Evolutionary conservation across 2,797 vertebrate genomes (phyloP).

Genomic region (Borostomias antarcticus): DNA sequence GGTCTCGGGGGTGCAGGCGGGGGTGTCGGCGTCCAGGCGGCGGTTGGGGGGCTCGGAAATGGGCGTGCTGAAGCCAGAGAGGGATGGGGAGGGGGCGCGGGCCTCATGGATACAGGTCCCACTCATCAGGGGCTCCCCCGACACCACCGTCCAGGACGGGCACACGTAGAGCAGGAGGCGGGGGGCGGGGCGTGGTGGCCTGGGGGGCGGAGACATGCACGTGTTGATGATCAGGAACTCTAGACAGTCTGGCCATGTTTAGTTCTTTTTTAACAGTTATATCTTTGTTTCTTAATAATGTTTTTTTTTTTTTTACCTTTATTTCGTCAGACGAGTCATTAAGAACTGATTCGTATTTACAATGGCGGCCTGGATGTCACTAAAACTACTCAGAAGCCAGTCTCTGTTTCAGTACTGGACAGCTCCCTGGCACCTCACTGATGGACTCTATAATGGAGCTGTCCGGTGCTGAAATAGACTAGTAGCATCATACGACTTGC

Average conservation of each 20-base stretch:
- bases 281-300: no score
- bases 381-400: no score
- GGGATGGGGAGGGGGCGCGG: slow-evolving; percentile 90
- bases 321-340: no score
- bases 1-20: slow-evolving; percentile 89
- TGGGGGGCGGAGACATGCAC: slow-evolving; percentile 44
- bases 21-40: slow-evolving; percentile 85
- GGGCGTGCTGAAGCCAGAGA: slow-evolving; percentile 87
- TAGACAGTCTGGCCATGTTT: no score
- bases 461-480: slow-evolving; percentile 48
- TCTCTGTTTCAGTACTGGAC: slow-evolving; percentile 44
- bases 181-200: slow-evolving; percentile 50
- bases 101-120: slow-evolving; percentile 93
- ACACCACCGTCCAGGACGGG: slow-evolving; percentile 68
- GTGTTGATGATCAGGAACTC: neutral
- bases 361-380: no score
- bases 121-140: slow-evolving; percentile 78
- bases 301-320: no score
- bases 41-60: slow-evolving; percentile 86
- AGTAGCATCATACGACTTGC: no score
- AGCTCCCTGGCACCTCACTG: slow-evolving; percentile 15
- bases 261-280: no score
- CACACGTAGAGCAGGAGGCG: slow-evolving; percentile 48
- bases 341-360: no score
- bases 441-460: slow-evolving; percentile 41